A percentile compares a stretch with the other conserved stretches of the same genome.
phyloP scores from a whole-genome alignment of 2,797 vertebrate species.

The Characodon lateralis region DNA sequence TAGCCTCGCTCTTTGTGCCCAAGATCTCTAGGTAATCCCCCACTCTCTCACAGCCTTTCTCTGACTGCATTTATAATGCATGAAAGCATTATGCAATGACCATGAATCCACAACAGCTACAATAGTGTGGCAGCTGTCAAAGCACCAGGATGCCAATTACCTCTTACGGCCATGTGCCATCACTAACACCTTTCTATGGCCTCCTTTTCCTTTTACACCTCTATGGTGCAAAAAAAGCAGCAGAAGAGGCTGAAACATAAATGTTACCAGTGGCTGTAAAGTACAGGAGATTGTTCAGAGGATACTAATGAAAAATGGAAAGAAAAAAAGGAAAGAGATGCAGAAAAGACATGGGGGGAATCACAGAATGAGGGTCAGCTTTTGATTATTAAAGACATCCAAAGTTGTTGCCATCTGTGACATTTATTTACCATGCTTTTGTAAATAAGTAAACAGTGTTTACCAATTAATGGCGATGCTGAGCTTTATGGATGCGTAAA shows the following conservation, averaged over 20 bases:
- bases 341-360: conserved; percentile 16
- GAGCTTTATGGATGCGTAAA: conserved; percentile 30
- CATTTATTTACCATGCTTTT: conserved; percentile 46
- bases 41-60: conserved; percentile 46
- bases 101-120: conserved; percentile 60
- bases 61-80: conserved; percentile 60
- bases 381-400: conserved; percentile 52
- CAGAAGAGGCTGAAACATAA: conserved; percentile 25
- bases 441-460: conserved; percentile 42
- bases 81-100: conserved; percentile 68
- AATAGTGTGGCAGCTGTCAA: conserved; percentile 70
- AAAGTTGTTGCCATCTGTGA: conserved; percentile 46
- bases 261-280: conserved; percentile 33
- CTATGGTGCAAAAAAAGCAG: conserved; percentile 21
- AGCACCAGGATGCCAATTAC: conserved; percentile 74
- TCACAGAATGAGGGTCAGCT: conserved; percentile 38
- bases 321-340: conserved; percentile 26
- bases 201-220: conserved; percentile 53
- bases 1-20: conserved; percentile 18
- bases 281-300: conserved; percentile 28
- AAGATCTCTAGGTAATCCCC: conserved; percentile 32
- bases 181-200: conserved; percentile 41
- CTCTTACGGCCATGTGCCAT: conserved; percentile 51
- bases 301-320: conserved; percentile 47
- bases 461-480: conserved; percentile 37